Conservation (phyloP, 2,113 vertebrate species). For the Corydoras sp. region DNA sequence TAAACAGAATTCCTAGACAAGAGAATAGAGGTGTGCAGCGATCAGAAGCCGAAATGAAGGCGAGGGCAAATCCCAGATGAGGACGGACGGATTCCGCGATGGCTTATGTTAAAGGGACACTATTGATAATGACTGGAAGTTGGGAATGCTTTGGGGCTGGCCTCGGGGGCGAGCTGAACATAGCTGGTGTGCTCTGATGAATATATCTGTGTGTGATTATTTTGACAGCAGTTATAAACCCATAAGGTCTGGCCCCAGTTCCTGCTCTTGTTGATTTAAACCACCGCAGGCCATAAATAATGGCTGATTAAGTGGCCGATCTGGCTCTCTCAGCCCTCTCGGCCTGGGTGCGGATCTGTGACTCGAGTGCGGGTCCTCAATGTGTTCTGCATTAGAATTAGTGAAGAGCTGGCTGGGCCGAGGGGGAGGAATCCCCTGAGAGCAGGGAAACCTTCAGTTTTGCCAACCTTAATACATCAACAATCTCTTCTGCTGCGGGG, state of each 20-base stretch:
- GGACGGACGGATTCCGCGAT: too few relatives aligned
- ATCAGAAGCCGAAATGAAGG: too few relatives aligned
- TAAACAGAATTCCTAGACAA: too few relatives aligned
- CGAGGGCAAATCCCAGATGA: too few relatives aligned
- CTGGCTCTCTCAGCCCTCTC: conserved; percentile 48
- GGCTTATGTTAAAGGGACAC: conserved; percentile 6
- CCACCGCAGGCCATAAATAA: conserved; percentile 59
- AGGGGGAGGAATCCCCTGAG: conserved; percentile 25
- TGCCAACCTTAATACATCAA: conserved; percentile 49
- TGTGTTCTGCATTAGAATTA: conserved; percentile 63
- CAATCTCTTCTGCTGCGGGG: conserved; percentile 20
- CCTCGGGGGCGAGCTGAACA: conserved; percentile 21
- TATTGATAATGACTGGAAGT: conserved; percentile 25
- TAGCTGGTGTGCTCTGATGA: conserved; percentile 49
- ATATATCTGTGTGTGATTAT: conserved; percentile 62
- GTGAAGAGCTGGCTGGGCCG: conserved; percentile 48
- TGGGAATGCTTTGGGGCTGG: conserved; percentile 5
- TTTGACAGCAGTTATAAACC: conserved; percentile 62
- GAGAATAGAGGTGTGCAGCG: too few relatives aligned
- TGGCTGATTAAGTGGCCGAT: conserved; percentile 56
- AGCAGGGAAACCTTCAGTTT: conserved; percentile 17
- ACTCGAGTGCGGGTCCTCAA: conserved; percentile 35
- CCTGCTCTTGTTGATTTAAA: conserved; percentile 61
- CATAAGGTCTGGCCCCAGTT: conserved; percentile 54
- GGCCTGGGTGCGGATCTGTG: conserved; percentile 41